Percentiles rank a stretch among this genome's conserved stretches.
phyloP scores from a whole-genome alignment of 2,113 vertebrate genomes.

The Lutjanus erythropterus region DNA sequence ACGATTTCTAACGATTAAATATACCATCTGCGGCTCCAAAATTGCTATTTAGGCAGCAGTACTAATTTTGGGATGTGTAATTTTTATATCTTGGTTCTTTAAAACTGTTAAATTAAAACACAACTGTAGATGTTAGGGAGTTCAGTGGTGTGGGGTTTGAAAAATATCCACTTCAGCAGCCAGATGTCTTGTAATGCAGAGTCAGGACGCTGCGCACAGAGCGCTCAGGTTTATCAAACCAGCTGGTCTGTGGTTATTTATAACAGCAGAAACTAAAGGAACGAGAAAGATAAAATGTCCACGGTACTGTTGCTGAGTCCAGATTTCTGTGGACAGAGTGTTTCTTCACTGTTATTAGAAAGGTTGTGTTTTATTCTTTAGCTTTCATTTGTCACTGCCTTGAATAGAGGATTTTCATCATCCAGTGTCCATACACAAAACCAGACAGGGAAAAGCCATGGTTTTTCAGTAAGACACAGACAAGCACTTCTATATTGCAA shows the following conservation, averaged over 20 bases:
- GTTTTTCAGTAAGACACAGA: slow-evolving; percentile 1
- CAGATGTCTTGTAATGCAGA: slow-evolving; percentile 32
- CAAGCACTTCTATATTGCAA: not conserved
- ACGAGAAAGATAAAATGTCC: slow-evolving; percentile 21
- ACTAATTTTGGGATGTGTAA: too few species aligned
- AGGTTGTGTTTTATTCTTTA: slow-evolving; percentile 10
- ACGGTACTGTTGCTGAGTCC: slow-evolving; percentile 12
- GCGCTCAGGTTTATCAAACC: slow-evolving; percentile 31
- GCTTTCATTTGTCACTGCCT: slow-evolving; percentile 34
- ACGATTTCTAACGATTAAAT: too few species aligned
- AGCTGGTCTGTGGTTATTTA: slow-evolving; percentile 41
- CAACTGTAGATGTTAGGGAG: not conserved
- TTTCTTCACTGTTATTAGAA: slow-evolving; percentile 4
- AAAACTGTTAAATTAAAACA: not conserved
- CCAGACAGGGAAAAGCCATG: not conserved
- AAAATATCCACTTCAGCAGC: not conserved
- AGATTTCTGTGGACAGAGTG: slow-evolving; percentile 3
- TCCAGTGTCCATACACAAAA: not conserved
- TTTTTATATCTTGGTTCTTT: too few species aligned
- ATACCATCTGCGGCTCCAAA: too few species aligned
- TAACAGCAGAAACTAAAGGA: slow-evolving; percentile 15
- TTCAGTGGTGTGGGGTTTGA: not conserved
- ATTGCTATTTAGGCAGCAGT: too few species aligned
- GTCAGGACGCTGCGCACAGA: slow-evolving; percentile 13
- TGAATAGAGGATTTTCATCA: slow-evolving; percentile 12